A percentile compares a stretch with the other conserved stretches of the same genome.
phyloP scores from a whole-genome alignment of 2,113 vertebrate genomes.

The Hystrix cristata region DNA sequence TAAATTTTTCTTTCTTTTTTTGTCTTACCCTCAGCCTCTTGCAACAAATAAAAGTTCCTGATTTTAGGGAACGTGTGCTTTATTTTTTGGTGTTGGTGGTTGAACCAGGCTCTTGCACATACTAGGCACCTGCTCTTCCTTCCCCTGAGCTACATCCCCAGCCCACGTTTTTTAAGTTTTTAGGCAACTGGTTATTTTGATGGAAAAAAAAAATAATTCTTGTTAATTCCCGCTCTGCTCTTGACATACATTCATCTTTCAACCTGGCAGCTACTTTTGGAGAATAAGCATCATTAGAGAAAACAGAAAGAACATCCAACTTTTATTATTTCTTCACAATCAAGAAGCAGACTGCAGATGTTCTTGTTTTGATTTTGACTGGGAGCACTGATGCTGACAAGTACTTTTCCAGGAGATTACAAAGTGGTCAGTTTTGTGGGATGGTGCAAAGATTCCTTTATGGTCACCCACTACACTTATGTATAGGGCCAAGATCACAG shows the following conservation, averaged over 20 bases:
- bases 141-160: neutral
- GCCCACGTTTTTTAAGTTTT: neutral
- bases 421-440: constrained; percentile 50
- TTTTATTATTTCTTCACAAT: constrained; percentile 56
- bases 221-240: constrained; percentile 17
- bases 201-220: neutral
- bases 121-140: neutral
- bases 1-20: neutral
- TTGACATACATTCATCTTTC: constrained; percentile 54
- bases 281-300: constrained; percentile 37
- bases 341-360: constrained; percentile 61
- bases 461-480: neutral
- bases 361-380: constrained; percentile 68
- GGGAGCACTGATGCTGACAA: constrained; percentile 29
- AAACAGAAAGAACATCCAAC: constrained; percentile 15
- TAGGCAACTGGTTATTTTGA: constrained; percentile 54
- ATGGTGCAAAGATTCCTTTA: neutral
- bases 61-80: constrained; percentile 25
- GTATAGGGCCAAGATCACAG: neutral
- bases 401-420: constrained; percentile 46
- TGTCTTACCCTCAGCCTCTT: neutral
- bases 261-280: constrained; percentile 49
- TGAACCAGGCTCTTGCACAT: neutral
- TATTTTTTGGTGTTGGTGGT: neutral
- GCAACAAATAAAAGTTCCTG: neutral